Evolutionary conservation across 1,140 invertebrate species (phyloP).

Genomic region (Bombus affinis): DNA sequence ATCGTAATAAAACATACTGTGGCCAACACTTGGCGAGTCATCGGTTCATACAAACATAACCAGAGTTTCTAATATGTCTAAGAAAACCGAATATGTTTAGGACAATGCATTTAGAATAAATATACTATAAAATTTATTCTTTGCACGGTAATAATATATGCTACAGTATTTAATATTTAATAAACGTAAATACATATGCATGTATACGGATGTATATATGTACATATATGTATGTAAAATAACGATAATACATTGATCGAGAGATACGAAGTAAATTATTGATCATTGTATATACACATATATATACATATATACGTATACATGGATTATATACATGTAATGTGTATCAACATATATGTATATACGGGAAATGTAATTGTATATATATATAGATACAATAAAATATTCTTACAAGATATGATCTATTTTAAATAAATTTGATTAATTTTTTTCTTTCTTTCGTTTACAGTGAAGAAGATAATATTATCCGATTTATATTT

Average conservation of each 20-base stretch:
- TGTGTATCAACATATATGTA: slow-evolving; percentile 57
- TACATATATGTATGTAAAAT: slow-evolving; percentile 41
- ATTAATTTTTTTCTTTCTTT: slow-evolving; percentile 28
- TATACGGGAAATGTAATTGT: slow-evolving; percentile 49
- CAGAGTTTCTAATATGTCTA: slow-evolving; percentile 45
- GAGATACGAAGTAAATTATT: slow-evolving; percentile 41
- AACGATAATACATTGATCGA: slow-evolving; percentile 45
- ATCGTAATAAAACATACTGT: not conserved
- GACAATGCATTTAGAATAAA: slow-evolving; percentile 65
- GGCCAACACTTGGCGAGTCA: not conserved
- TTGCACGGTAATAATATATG: slow-evolving; percentile 63
- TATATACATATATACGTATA: slow-evolving; percentile 43
- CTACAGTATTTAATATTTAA: slow-evolving; percentile 66
- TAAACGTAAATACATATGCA: slow-evolving; percentile 46
- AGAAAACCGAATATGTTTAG: slow-evolving; percentile 31
- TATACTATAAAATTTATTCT: slow-evolving; percentile 71
- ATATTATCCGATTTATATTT: not conserved
- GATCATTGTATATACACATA: slow-evolving; percentile 36
- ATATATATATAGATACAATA: slow-evolving; percentile 66
- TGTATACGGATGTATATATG: slow-evolving; percentile 22
- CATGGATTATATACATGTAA: slow-evolving; percentile 49
- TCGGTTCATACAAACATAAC: slow-evolving; percentile 18
- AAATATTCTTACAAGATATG: slow-evolving; percentile 66
- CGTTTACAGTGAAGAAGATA: slow-evolving; percentile 1
- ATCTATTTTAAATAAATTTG: slow-evolving; percentile 44